A percentile compares a stretch with the other conserved stretches of the same genome.
These are phyloP conservation scores for Apamea sordens DNA, from an alignment of 2,888 invertebrate genomes.

Conservation along the genomic window DNA sequence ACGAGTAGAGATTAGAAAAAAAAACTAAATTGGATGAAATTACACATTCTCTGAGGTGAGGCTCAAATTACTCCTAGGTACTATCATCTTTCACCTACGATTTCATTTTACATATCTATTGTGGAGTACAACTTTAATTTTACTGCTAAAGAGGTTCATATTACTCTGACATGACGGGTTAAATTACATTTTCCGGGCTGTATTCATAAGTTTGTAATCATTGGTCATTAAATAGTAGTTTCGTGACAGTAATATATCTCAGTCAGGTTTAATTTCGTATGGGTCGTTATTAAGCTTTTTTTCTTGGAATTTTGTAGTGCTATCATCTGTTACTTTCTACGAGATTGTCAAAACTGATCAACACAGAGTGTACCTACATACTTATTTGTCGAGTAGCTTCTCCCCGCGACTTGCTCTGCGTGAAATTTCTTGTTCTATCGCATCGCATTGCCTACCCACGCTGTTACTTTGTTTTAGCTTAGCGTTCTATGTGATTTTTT, in stretches of 20 bases:
- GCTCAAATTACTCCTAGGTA: conserved; percentile 77
- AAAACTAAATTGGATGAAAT: conserved; percentile 84
- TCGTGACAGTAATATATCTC: conserved; percentile 73
- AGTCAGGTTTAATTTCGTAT: conserved; percentile 56
- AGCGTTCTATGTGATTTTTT: neutral
- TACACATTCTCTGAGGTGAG: conserved; percentile 78
- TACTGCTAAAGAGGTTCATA: conserved; percentile 20
- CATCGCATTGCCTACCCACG: neutral
- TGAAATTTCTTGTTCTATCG: neutral
- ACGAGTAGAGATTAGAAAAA: conserved; percentile 40
- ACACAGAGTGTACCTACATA: neutral
- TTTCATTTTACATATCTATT: conserved; percentile 73
- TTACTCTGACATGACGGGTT: conserved; percentile 5
- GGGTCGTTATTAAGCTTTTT: conserved; percentile 54
- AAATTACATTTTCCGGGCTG: conserved; percentile 33
- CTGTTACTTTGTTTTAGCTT: neutral
- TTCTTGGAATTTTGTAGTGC: conserved; percentile 44
- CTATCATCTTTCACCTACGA: conserved; percentile 77
- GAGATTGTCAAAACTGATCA: conserved; percentile 14
- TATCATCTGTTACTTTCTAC: conserved; percentile 51
- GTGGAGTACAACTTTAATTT: conserved; percentile 62
- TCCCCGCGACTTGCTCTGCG: neutral
- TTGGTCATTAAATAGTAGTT: conserved; percentile 62
- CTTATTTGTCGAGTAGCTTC: neutral
- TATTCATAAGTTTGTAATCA: conserved; percentile 51